phyloP scores from a whole-genome alignment of 2,888 invertebrate species.

The Drosophila helvetica region DNA sequence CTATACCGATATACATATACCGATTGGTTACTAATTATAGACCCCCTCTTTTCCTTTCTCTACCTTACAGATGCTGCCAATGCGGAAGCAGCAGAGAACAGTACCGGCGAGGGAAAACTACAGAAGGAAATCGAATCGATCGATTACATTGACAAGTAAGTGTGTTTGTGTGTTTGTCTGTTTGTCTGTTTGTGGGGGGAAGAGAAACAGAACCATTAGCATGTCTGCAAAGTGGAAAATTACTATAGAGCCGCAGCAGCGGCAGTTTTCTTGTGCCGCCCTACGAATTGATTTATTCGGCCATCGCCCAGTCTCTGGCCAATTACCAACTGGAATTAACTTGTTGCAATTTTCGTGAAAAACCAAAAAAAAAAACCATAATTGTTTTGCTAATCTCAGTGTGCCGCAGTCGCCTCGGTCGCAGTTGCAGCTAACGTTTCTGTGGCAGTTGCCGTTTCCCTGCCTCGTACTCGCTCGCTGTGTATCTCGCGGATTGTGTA shows the following conservation, averaged over 20 bases:
- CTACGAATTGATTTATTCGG: conserved; percentile 63
- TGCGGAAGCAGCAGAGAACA: conserved; percentile 57
- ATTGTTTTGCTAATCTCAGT: conserved; percentile 72
- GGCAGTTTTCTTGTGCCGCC: conserved; percentile 55
- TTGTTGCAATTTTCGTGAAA: conserved; percentile 71
- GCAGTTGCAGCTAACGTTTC: conserved; percentile 17
- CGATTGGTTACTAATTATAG: conserved; percentile 19
- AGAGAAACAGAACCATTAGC: conserved; percentile 45
- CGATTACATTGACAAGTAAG: conserved; percentile 83
- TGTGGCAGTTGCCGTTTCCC: conserved; percentile 17
- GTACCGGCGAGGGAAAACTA: conserved; percentile 79
- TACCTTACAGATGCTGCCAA: conserved; percentile 76
- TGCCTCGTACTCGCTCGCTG: conserved; percentile 3
- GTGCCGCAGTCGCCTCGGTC: conserved; percentile 15
- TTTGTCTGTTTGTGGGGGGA: background rate
- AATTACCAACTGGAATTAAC: conserved; percentile 72
- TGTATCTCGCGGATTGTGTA: conserved; percentile 55
- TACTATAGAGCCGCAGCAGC: conserved; percentile 27
- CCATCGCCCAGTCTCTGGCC: conserved; percentile 36
- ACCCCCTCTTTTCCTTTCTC: background rate
- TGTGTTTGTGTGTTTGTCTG: conserved; percentile 31
- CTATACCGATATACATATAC: background rate
- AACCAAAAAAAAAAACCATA: conserved; percentile 63
- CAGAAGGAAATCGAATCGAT: conserved; percentile 82
- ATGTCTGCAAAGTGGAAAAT: conserved; percentile 43